Evolutionary conservation across 1,140 invertebrate species (phyloP), one percentile per base, ranked within the genome.

Genomic region (Parapsyche elsis): DNA sequence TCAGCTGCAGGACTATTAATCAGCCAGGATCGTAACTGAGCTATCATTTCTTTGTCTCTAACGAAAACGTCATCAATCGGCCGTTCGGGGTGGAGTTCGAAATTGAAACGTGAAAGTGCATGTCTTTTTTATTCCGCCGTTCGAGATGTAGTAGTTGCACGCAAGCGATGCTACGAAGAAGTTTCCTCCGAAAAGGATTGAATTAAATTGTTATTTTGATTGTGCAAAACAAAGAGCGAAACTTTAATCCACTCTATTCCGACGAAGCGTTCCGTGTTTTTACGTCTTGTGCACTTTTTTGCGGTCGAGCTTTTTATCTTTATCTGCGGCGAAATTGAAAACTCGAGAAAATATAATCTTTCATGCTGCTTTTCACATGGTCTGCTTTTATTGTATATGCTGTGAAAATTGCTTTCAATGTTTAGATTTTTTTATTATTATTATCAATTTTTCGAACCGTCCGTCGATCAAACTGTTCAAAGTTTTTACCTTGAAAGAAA

Each of bases 141-240:
- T 14, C 16, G 10, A 5, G 12, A 2, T 16, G 10, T 4, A 12
- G 12, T 4, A 53, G 16, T 53, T 53, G 49, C 49, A 53, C 49
- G 16, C 49, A 10, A 53, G 49, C 49, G 5, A 46, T 46, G 5
- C 16, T 12, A 53, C n/a, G 49, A 53, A 53, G 16, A 16, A 67
- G 24, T 23, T 67, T 67, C 24, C 23, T 10, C 23, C 5, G 19
- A 23, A 67, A 67, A 26, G 64, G 64, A 67, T 67, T 67, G 64
- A 67, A 67, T 67, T 67, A 67, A 67, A 67, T 26, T 67, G 64
- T 67, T 67, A 67, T 67, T 67, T 67, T 23, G 64, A 67, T 67
- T 67, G 64, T 26, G 24, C 64, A 67, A 67, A 67, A 67, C 64
- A 67, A 67, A 26, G 24, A 67, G 24, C 0, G 21, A 14, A 61